phyloP scores from a whole-genome alignment of 2,888 invertebrate species.

The Agriopis leucophaearia region DNA sequence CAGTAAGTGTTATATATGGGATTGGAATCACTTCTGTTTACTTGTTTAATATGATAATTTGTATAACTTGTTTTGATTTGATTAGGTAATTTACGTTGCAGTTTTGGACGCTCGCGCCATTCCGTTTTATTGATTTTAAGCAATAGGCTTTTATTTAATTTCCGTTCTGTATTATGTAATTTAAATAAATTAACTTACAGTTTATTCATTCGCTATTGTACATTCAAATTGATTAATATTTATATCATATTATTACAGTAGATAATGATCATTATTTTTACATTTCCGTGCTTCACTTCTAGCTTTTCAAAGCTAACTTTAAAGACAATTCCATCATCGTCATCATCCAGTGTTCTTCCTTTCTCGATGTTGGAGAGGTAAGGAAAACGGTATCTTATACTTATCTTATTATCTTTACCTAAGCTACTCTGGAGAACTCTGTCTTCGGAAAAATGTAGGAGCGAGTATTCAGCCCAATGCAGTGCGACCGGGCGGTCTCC shows the following conservation, averaged over 20 bases:
- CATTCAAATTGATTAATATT: background rate
- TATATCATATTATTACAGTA: background rate
- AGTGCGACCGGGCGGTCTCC: no score
- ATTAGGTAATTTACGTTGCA: constrained; percentile 19
- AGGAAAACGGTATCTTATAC: no score
- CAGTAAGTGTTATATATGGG: background rate
- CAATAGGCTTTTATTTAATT: constrained; percentile 5
- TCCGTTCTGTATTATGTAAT: constrained; percentile 1
- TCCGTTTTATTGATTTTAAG: constrained; percentile 15
- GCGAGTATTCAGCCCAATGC: no score
- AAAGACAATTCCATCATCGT: background rate
- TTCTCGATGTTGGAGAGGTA: no score
- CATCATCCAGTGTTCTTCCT: background rate
- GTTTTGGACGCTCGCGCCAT: constrained; percentile 2
- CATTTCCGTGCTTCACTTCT: background rate
- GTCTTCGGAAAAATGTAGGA: no score
- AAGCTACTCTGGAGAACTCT: no score
- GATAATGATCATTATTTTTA: background rate
- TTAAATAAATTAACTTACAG: constrained; percentile 7
- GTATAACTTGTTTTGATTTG: constrained; percentile 25
- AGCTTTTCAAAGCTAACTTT: background rate
- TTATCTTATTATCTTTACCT: no score
- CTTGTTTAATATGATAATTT: constrained; percentile 23
- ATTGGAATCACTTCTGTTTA: constrained; percentile 21
- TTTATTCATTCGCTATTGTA: background rate